Percentiles rank a stretch among this genome's conserved stretches.
These are phyloP conservation scores for Ceratina japonica DNA, from an alignment of 1,140 invertebrate species.

Conservation along the genomic window DNA sequence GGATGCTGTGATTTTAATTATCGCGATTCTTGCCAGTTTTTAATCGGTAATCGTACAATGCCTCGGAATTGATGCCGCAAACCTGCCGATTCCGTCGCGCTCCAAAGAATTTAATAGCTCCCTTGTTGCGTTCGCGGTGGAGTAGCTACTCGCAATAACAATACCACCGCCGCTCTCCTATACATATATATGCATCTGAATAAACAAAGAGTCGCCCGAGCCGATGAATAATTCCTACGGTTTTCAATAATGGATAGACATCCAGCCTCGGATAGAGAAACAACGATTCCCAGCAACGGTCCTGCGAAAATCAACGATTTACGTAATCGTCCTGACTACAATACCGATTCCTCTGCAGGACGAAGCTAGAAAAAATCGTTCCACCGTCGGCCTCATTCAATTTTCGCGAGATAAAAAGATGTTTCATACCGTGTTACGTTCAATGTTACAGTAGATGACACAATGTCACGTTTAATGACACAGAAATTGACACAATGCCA, in stretches of 20 bases:
- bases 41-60: slow-evolving; percentile 1
- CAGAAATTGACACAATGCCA: no score
- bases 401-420: no score
- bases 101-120: slow-evolving; percentile 5
- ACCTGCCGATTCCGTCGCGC: neutral
- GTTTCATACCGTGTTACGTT: no score
- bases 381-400: no score
- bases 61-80: slow-evolving; percentile 1
- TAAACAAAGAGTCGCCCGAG: neutral
- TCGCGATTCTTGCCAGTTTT: neutral
- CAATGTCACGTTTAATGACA: no score
- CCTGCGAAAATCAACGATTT: no score
- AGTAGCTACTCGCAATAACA: neutral
- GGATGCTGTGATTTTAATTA: no score
- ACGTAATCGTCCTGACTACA: no score
- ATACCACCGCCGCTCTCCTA: neutral
- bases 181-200: neutral
- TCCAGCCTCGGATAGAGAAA: neutral
- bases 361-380: no score
- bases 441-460: no score
- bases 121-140: neutral
- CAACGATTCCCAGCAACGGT: no score
- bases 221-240: neutral
- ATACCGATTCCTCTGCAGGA: no score
- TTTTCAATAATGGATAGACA: neutral